Evolutionary conservation across 1,140 invertebrate species (phyloP).

Genomic region (Eumeta japonica): DNA sequence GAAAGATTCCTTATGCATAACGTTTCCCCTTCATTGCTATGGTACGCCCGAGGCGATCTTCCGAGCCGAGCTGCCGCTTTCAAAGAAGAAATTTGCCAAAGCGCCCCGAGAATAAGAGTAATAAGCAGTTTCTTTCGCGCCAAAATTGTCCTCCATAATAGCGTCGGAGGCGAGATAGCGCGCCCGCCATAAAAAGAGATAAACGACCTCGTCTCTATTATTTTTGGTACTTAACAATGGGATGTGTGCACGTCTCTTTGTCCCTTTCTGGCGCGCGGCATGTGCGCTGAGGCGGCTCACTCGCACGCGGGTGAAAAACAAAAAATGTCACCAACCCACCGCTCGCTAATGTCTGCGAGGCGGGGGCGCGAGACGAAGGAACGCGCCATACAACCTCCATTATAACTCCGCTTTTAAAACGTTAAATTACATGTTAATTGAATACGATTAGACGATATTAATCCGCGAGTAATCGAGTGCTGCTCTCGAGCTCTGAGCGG

Average conservation of each 20-base stretch:
- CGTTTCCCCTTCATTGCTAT: no score
- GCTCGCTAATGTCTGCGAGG: slow-evolving; percentile 38
- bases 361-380: slow-evolving; percentile 23
- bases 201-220: slow-evolving; percentile 57
- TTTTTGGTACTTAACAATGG: slow-evolving; percentile 56
- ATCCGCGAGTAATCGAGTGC: slow-evolving; percentile 29
- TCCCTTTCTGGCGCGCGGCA: slow-evolving; percentile 29
- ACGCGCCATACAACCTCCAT: slow-evolving; percentile 34
- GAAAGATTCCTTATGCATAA: no score
- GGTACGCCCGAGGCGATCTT: neutral
- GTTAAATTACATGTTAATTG: slow-evolving; percentile 42
- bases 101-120: slow-evolving; percentile 50
- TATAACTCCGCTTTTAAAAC: slow-evolving; percentile 49
- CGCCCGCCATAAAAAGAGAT: slow-evolving; percentile 54
- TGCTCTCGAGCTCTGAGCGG: slow-evolving; percentile 30
- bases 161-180: slow-evolving; percentile 51
- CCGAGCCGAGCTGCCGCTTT: slow-evolving; percentile 7
- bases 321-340: slow-evolving; percentile 41
- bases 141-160: slow-evolving; percentile 58
- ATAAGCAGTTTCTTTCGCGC: slow-evolving; percentile 57
- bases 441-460: no score
- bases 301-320: slow-evolving; percentile 44
- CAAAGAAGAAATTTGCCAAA: slow-evolving; percentile 39
- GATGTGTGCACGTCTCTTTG: slow-evolving; percentile 49
- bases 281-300: slow-evolving; percentile 15